Evolutionary conservation across 2,888 invertebrate species (phyloP).

Genomic region (Nemurella pictetii): DNA sequence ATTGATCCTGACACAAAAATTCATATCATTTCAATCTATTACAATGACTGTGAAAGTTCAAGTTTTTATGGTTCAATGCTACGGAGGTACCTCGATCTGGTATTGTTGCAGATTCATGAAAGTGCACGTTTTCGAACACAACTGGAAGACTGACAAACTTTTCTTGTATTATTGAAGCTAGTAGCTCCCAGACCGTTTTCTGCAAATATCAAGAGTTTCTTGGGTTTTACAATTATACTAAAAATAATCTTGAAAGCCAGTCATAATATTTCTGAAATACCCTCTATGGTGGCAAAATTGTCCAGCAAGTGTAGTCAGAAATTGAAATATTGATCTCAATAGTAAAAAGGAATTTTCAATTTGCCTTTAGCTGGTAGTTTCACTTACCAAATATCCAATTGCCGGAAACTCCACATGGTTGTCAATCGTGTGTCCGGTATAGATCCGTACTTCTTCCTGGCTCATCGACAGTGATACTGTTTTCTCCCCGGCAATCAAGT

Average conservation of each 20-base stretch:
- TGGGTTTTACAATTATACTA: background rate
- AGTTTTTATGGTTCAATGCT: background rate
- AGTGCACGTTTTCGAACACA: conserved; percentile 31
- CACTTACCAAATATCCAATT: conserved; percentile 12
- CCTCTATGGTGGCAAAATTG: too few relatives aligned
- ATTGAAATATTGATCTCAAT: too few relatives aligned
- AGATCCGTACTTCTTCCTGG: conserved; percentile 46
- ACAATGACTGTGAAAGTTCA: background rate
- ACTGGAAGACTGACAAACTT: background rate
- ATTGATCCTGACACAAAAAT: conserved; percentile 9
- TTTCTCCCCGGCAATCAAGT: conserved; percentile 38
- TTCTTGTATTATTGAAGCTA: conserved; percentile 12
- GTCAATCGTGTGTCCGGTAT: conserved; percentile 55
- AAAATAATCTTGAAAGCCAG: too few relatives aligned
- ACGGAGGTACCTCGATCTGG: conserved; percentile 33
- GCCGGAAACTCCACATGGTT: conserved; percentile 59
- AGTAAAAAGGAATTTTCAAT: too few relatives aligned
- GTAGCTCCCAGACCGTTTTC: conserved; percentile 32
- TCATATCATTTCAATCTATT: background rate
- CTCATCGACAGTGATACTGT: conserved; percentile 44
- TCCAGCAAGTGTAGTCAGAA: too few relatives aligned
- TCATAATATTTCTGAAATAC: too few relatives aligned
- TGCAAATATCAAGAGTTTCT: background rate
- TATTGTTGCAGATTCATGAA: background rate
- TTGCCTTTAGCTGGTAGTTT: background rate